Percentiles rank a stretch among this genome's conserved stretches.
Conservation (phyloP, 2,797 vertebrate species). For the Lophura swinhoii region DNA sequence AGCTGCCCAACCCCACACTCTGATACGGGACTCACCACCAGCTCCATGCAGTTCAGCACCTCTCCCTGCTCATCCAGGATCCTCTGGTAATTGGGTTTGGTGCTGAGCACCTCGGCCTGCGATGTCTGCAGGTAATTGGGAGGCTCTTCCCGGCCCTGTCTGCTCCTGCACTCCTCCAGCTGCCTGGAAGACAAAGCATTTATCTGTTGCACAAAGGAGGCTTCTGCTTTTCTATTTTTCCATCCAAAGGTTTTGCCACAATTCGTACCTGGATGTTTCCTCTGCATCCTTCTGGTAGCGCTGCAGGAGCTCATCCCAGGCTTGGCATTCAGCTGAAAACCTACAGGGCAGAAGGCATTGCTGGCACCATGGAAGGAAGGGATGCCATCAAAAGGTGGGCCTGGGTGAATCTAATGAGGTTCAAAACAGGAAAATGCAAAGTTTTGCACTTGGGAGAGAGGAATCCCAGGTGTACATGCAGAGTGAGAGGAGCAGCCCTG, state of each 20-base stretch:
- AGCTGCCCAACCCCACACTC: too few relatives aligned
- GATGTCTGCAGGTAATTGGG: slow-evolving; percentile 1
- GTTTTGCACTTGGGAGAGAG: too few relatives aligned
- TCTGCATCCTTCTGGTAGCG: slow-evolving; percentile 40
- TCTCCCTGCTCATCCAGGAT: slow-evolving; percentile 58
- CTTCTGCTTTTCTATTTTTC: too few relatives aligned
- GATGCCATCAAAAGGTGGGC: too few relatives aligned
- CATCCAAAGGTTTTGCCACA: too few relatives aligned
- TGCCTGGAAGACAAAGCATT: slow-evolving; percentile 9
- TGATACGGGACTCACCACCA: slow-evolving; percentile 41
- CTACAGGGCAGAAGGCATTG: not conserved
- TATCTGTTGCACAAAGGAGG: too few relatives aligned
- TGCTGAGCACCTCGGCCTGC: slow-evolving; percentile 58
- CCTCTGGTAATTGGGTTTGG: slow-evolving; percentile 73
- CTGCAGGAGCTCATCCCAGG: slow-evolving; percentile 72
- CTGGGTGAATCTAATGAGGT: too few relatives aligned
- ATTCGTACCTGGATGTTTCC: slow-evolving; percentile 63
- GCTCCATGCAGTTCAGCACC: slow-evolving; percentile 58
- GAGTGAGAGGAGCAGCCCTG: too few relatives aligned
- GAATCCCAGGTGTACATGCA: too few relatives aligned
- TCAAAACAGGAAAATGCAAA: too few relatives aligned
- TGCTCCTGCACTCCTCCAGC: slow-evolving; percentile 22
- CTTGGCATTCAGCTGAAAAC: slow-evolving; percentile 58
- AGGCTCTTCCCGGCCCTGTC: not conserved
- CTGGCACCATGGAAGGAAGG: too few relatives aligned